A percentile compares a stretch with the other conserved stretches of the same genome.
Evolutionary conservation across 2,888 invertebrate species (phyloP).

Genomic region (Cyclophora punctaria): DNA sequence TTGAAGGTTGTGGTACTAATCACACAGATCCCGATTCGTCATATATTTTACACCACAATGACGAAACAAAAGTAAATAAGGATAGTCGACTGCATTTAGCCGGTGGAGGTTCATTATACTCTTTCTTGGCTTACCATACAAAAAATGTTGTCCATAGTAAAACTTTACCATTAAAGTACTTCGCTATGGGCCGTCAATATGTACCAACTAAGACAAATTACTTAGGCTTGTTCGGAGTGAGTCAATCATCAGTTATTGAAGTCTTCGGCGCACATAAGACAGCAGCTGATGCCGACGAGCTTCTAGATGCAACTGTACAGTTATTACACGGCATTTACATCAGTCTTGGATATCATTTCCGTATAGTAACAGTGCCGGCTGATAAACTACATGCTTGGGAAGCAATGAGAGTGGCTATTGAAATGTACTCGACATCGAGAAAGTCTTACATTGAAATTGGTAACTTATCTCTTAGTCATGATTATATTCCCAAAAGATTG

Average conservation of each 20-base stretch:
- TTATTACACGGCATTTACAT: constrained; percentile 76
- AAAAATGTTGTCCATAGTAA: constrained; percentile 78
- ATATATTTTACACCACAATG: constrained; percentile 76
- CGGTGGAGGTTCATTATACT: constrained; percentile 82
- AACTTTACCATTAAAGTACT: constrained; percentile 80
- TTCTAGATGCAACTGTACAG: constrained; percentile 74
- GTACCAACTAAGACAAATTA: constrained; percentile 62
- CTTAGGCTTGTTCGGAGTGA: constrained; percentile 74
- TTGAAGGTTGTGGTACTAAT: constrained; percentile 82
- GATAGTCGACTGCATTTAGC: constrained; percentile 81
- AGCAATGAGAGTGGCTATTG: constrained; percentile 79
- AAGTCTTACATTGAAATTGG: constrained; percentile 82
- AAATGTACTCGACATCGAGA: constrained; percentile 82
- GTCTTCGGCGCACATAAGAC: constrained; percentile 77
- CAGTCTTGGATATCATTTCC: constrained; percentile 79
- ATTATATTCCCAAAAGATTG: constrained; percentile 86
- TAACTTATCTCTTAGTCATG: constrained; percentile 80
- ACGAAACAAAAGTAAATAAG: constrained; percentile 66
- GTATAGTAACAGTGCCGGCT: constrained; percentile 77
- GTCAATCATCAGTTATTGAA: constrained; percentile 81
- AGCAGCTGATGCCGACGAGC: constrained; percentile 55
- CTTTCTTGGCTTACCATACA: constrained; percentile 83
- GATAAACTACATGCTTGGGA: constrained; percentile 78
- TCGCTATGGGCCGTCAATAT: constrained; percentile 83
- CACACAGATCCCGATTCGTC: constrained; percentile 70